Base-by-base conservation (phyloP, 2,888 invertebrate genomes). In the Pterobdella sp. region DNA sequence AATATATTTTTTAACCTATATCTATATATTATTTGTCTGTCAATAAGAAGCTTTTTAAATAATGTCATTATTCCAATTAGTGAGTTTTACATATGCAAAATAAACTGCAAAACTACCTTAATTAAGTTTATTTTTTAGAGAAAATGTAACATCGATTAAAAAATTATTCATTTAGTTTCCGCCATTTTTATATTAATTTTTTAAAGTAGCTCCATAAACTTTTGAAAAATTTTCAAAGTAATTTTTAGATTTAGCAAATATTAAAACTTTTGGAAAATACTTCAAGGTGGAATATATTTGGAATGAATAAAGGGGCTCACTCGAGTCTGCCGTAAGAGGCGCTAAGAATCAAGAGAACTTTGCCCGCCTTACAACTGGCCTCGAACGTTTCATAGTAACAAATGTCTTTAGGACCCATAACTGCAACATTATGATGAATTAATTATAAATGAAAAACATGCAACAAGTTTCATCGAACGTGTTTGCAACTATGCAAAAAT, bases 371-470 rank as follows among this genome's bases (percentile, higher is more conserved):
- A 56, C 74, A 74, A 26, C 29, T 72, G 0, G 74, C 71, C 42
- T 72, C 68, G 60, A 74, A 72, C 31, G 22, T 72, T 32, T 74
- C 72, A 64, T 71, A 74, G 72, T 74, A 71, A n/a, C 74, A 74
- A 32, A 42, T 52, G 22, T 74, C 74, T 35, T 35, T 32, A 4
- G 73, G 42, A 4, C 73, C 69, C 26, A 63, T 60, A 29, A 26
- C 71, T 71, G 68, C n/a, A n/a, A n/a, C n/a, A n/a, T n/a, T n/a
- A n/a, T n/a, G n/a, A n/a, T n/a, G n/a, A n/a, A n/a, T n/a, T n/a
- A n/a, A n/a, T n/a, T n/a, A n/a, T n/a, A n/a, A n/a, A n/a, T n/a
- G n/a, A n/a, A n/a, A n/a, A n/a, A n/a, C n/a, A n/a, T n/a, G n/a
- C n/a, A n/a, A n/a, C n/a, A n/a, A n/a, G n/a, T n/a, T n/a, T n/a